Percentiles rank a stretch among this genome's conserved stretches.
These are phyloP conservation scores for Urosaurus nigricauda DNA, from an alignment of 2,797 vertebrate species.

Conservation along the genomic window DNA sequence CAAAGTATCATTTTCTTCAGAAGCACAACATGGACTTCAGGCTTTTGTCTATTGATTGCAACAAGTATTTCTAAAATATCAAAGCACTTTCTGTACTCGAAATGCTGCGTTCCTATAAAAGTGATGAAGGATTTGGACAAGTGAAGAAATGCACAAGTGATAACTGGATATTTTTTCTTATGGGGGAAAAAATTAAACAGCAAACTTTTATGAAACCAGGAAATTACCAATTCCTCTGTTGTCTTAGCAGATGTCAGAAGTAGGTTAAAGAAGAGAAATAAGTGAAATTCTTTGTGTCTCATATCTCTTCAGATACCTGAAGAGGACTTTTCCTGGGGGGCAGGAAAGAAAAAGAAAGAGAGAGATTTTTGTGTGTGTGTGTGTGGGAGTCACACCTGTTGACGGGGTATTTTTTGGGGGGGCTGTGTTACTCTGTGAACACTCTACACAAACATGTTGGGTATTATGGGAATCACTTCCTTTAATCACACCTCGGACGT, in stretches of 20 bases:
- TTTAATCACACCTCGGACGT: no score
- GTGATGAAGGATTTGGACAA: background rate
- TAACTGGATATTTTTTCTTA: background rate
- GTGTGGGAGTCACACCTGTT: no score
- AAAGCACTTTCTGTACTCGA: background rate
- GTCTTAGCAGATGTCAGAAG: background rate
- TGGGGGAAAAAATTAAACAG: background rate
- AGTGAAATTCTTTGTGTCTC: background rate
- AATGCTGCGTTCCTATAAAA: background rate
- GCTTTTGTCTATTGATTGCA: background rate
- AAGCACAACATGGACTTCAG: background rate
- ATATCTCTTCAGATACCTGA: no score
- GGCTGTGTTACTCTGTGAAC: no score
- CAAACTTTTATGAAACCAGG: background rate
- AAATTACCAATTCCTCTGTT: background rate
- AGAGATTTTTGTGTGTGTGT: no score
- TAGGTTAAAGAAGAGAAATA: background rate
- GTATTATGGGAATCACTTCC: no score
- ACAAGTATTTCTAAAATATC: background rate
- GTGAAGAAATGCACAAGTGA: background rate
- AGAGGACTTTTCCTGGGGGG: background rate
- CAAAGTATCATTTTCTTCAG: background rate
- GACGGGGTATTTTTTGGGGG: no score
- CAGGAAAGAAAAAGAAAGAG: no score
- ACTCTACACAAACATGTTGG: no score